Evolutionary conservation across 2,113 vertebrate species (phyloP).

Genomic region (Ivindomyrus marchei): DNA sequence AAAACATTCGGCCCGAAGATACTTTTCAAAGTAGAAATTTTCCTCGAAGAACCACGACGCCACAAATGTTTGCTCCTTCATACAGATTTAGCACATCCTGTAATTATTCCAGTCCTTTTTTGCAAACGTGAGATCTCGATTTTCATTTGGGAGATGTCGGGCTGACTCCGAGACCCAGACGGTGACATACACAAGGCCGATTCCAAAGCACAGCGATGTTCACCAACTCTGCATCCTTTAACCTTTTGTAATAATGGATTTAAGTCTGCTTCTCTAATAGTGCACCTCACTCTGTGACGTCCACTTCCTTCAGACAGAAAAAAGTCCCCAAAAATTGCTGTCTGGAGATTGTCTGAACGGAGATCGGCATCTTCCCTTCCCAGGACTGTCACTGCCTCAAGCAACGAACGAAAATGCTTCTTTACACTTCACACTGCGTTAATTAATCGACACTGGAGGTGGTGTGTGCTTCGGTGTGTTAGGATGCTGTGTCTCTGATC

Average conservation of each 20-base stretch:
- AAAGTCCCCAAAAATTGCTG: not conserved
- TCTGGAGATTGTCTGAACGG: not conserved
- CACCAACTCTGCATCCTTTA: not conserved
- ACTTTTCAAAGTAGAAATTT: slow-evolving; percentile 8
- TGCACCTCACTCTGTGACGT: not conserved
- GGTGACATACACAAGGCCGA: not conserved
- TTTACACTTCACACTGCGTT: not conserved
- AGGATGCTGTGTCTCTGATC: not conserved
- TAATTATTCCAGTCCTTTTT: not conserved
- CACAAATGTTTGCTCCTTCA: not conserved
- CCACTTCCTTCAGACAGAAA: not conserved
- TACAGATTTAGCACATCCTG: not conserved
- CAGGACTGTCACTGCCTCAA: not conserved
- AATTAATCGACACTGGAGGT: not conserved
- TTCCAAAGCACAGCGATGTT: not conserved
- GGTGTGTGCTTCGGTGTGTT: not conserved
- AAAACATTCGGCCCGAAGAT: not conserved
- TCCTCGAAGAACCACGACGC: not conserved
- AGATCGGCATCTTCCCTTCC: not conserved
- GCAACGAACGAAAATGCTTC: not conserved
- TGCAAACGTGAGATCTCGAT: not conserved
- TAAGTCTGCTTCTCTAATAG: not conserved
- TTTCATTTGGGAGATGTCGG: not conserved
- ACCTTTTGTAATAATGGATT: not conserved
- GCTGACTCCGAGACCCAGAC: not conserved